phyloP scores from a whole-genome alignment of 1,140 invertebrate genomes.

The Drosophila ohnishii region DNA sequence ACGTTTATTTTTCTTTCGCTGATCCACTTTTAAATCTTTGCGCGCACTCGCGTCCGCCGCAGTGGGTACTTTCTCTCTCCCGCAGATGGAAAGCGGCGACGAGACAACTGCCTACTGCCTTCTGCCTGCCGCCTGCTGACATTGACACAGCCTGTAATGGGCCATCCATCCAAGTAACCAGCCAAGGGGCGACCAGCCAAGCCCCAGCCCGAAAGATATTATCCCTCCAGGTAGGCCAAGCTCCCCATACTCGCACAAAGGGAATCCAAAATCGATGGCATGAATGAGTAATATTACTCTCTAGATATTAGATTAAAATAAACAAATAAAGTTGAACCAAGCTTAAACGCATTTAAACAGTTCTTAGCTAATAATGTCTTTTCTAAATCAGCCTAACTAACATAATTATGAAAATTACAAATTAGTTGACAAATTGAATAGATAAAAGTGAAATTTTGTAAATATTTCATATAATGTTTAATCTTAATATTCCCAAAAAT shows the following conservation, averaged over 20 bases:
- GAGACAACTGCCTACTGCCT: conserved; percentile 41
- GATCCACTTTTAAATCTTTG: conserved; percentile 80
- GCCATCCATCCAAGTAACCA: conserved; percentile 11
- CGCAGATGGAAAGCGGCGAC: conserved; percentile 72
- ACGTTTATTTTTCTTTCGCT: conserved; percentile 77
- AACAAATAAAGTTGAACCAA: too few species aligned
- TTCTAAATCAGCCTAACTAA: too few species aligned
- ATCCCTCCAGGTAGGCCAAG: background rate
- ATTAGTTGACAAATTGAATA: background rate
- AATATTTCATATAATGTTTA: background rate
- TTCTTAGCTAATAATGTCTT: background rate
- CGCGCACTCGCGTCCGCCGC: conserved; percentile 46
- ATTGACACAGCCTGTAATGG: conserved; percentile 51
- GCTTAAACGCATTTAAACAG: too few species aligned
- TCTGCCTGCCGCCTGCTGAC: conserved; percentile 33
- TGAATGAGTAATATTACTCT: background rate
- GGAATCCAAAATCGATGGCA: background rate
- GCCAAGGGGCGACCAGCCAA: conserved; percentile 6
- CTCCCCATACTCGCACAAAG: conserved; percentile 4
- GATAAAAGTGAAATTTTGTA: background rate
- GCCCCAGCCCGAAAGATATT: background rate
- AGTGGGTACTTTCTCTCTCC: conserved; percentile 65
- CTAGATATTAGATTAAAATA: too few species aligned
- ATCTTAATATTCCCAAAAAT: background rate
- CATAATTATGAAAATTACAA: too few species aligned